phyloP scores from a whole-genome alignment of 2,888 invertebrate genomes.

The Suillia variegata region DNA sequence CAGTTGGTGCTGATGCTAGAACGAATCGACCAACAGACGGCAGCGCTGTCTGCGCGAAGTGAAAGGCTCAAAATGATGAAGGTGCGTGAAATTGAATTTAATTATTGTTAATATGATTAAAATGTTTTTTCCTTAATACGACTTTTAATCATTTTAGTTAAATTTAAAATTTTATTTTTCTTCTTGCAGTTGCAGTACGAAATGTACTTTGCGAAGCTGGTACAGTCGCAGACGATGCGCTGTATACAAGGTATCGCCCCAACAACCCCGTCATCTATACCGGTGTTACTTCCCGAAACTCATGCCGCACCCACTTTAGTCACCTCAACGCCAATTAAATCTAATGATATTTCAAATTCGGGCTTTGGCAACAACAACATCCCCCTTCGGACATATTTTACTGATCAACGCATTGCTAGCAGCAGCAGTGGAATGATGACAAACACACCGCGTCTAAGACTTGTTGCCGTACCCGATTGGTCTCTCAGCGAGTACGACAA shows the following conservation, averaged over 20 bases:
- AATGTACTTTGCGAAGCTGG: constrained; percentile 59
- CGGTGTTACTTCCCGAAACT: constrained; percentile 23
- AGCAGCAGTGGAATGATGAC: background rate
- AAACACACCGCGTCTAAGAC: constrained; percentile 5
- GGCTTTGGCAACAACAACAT: constrained; percentile 45
- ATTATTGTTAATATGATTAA: constrained; percentile 12
- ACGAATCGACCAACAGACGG: constrained; percentile 66
- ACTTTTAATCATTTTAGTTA: background rate
- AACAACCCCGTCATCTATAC: constrained; percentile 21
- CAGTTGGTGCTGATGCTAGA: constrained; percentile 66
- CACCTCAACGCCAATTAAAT: constrained; percentile 6
- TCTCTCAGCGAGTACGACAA: too few species aligned
- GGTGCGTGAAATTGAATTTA: too few species aligned
- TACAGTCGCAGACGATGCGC: constrained; percentile 54
- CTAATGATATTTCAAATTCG: constrained; percentile 34
- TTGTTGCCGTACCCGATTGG: constrained; percentile 36
- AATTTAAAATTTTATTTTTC: constrained; percentile 1
- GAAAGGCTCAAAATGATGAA: constrained; percentile 66
- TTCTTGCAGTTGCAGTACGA: constrained; percentile 55
- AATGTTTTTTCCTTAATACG: constrained; percentile 18
- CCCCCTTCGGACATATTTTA: too few species aligned
- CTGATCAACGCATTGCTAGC: constrained; percentile 30
- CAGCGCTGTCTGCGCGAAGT: constrained; percentile 66
- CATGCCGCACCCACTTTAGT: constrained; percentile 9
- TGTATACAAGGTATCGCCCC: constrained; percentile 51